phyloP scores from a whole-genome alignment of 2,113 vertebrate species.

The Glaucidium brasilianum region DNA sequence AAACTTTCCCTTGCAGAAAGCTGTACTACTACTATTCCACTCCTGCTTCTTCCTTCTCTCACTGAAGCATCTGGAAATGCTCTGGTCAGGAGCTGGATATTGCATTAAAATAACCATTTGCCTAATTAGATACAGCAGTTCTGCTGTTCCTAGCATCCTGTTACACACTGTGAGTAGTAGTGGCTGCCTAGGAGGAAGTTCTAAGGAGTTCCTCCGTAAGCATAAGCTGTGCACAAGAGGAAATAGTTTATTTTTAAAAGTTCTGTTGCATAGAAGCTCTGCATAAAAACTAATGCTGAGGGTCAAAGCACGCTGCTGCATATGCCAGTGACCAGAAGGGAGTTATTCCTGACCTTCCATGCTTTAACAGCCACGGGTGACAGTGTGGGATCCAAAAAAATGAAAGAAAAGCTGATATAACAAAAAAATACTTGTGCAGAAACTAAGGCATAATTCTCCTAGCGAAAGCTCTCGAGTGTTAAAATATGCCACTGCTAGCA shows the following conservation, averaged over 20 bases:
- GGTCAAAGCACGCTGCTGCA: not conserved
- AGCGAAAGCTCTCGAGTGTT: not conserved
- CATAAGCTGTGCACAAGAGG: not conserved
- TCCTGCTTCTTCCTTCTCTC: not conserved
- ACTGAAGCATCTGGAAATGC: constrained; percentile 16
- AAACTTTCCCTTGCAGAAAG: not conserved
- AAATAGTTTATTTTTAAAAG: not conserved
- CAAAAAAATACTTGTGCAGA: not conserved
- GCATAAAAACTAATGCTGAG: not conserved
- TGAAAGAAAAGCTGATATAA: not conserved
- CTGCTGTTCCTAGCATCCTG: not conserved
- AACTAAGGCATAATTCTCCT: not conserved
- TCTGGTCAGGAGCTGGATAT: not conserved
- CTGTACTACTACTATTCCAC: not conserved
- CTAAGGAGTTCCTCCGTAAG: not conserved
- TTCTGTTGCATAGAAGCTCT: not conserved
- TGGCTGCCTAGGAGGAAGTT: not conserved
- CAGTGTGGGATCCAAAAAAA: not conserved
- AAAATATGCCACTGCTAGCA: not conserved
- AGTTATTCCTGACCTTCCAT: not conserved
- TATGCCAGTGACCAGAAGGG: not conserved
- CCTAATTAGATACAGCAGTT: constrained; percentile 36
- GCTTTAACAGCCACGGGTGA: not conserved
- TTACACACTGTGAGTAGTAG: not conserved
- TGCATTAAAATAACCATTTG: not conserved